These are phyloP conservation scores for Nomada ferruginata DNA, from an alignment of 2,888 invertebrate species.

Conservation along the genomic window DNA sequence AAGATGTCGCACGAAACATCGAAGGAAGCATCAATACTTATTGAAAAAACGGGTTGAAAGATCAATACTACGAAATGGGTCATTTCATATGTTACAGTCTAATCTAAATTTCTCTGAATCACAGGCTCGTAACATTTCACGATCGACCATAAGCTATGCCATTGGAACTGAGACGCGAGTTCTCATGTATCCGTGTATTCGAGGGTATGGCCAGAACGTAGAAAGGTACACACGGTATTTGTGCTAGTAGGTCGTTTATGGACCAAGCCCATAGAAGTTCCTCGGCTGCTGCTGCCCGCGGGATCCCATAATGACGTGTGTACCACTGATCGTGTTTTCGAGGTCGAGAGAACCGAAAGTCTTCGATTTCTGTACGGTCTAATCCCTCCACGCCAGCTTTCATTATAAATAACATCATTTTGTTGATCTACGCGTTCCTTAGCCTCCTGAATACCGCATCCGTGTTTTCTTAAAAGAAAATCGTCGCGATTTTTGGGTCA, in stretches of 20 bases:
- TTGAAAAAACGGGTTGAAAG: too few species aligned
- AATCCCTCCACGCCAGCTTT: not conserved
- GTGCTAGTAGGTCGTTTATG: slow-evolving; percentile 80
- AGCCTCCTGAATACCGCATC: not conserved
- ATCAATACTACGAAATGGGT: too few species aligned
- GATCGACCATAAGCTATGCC: slow-evolving; percentile 4
- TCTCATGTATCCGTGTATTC: slow-evolving; percentile 23
- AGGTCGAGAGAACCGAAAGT: slow-evolving; percentile 24
- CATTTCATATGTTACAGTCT: too few species aligned
- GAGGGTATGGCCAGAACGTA: slow-evolving; percentile 65
- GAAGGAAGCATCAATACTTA: too few species aligned
- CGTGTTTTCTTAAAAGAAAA: not conserved
- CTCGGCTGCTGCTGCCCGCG: slow-evolving; percentile 53
- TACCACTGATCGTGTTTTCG: slow-evolving; percentile 23
- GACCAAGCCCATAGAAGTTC: slow-evolving; percentile 78
- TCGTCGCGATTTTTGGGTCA: slow-evolving; percentile 23
- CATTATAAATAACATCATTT: not conserved
- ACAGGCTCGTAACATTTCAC: not conserved
- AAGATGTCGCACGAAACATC: too few species aligned
- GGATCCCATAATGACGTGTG: slow-evolving; percentile 50
- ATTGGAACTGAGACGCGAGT: slow-evolving; percentile 38
- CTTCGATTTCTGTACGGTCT: slow-evolving; percentile 21
- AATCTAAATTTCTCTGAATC: too few species aligned
- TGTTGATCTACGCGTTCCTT: not conserved
- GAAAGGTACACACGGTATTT: slow-evolving; percentile 76